Conservation (phyloP, 2,888 invertebrate genomes). For the Troilus luridus region DNA sequence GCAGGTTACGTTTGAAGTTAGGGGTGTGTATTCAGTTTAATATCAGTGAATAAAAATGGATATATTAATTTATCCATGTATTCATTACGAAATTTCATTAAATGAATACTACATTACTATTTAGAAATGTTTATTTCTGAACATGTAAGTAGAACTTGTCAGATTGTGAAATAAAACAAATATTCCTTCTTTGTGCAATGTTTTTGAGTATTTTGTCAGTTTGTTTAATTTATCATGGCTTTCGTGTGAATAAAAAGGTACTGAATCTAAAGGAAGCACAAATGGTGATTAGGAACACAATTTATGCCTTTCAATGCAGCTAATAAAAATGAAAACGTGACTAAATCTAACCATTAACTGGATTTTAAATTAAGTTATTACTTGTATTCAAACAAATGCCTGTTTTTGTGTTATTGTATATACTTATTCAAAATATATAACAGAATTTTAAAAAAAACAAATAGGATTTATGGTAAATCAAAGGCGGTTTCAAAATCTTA, state of each 20-base stretch:
- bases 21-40: background rate
- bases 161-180: background rate
- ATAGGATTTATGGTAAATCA: no score
- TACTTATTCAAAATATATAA: no score
- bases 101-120: background rate
- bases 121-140: slow-evolving; percentile 31
- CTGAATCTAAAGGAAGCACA: background rate
- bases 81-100: background rate
- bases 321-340: background rate
- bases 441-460: no score
- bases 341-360: no score
- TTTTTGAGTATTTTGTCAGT: background rate
- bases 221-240: background rate
- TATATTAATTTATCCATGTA: background rate
- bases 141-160: background rate
- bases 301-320: background rate
- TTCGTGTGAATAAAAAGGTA: background rate
- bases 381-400: no score
- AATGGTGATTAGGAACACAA: background rate
- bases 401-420: no score
- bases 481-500: no score
- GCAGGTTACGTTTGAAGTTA: background rate
- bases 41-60: background rate
- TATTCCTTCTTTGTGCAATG: background rate
- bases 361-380: no score